Evolutionary conservation across 2,113 vertebrate genomes (phyloP).

Genomic region (Uria lomvia): DNA sequence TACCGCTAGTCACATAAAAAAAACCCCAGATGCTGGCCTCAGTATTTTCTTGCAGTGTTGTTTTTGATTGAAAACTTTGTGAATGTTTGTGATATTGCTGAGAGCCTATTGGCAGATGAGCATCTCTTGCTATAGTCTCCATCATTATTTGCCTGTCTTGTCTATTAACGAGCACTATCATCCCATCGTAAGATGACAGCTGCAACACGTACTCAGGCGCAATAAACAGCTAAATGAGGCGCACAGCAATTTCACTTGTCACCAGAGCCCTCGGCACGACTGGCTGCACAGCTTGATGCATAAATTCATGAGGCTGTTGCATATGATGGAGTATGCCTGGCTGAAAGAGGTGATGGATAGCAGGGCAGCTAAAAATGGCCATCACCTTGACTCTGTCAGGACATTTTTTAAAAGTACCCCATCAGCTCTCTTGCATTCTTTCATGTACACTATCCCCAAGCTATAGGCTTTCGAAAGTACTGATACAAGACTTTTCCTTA

Average conservation of each 20-base stretch:
- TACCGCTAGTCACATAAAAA: constrained; percentile 52
- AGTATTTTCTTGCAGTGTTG: constrained; percentile 74
- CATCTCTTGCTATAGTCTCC: constrained; percentile 83
- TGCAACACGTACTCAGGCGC: constrained; percentile 86
- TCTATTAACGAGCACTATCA: constrained; percentile 87
- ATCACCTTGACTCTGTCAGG: constrained; percentile 88
- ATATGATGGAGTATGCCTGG: constrained; percentile 87
- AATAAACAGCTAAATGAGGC: constrained; percentile 90
- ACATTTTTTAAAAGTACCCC: constrained; percentile 84
- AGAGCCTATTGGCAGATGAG: constrained; percentile 82
- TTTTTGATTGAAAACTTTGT: constrained; percentile 83
- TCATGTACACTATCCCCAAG: constrained; percentile 71
- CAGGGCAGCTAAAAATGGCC: constrained; percentile 86
- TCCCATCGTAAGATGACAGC: constrained; percentile 84
- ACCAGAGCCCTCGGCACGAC: constrained; percentile 85
- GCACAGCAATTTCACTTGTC: constrained; percentile 88
- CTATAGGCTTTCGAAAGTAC: constrained; percentile 50
- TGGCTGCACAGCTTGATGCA: constrained; percentile 87
- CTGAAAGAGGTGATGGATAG: constrained; percentile 87
- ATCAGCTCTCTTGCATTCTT: constrained; percentile 81
- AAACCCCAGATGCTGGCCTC: constrained; percentile 19
- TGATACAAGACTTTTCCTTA: constrained; percentile 59
- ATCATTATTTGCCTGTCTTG: constrained; percentile 88
- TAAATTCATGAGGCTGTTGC: constrained; percentile 88
- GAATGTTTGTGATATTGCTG: constrained; percentile 82